phyloP scores from a whole-genome alignment of 2,113 vertebrate species.

The Lophius piscatorius region DNA sequence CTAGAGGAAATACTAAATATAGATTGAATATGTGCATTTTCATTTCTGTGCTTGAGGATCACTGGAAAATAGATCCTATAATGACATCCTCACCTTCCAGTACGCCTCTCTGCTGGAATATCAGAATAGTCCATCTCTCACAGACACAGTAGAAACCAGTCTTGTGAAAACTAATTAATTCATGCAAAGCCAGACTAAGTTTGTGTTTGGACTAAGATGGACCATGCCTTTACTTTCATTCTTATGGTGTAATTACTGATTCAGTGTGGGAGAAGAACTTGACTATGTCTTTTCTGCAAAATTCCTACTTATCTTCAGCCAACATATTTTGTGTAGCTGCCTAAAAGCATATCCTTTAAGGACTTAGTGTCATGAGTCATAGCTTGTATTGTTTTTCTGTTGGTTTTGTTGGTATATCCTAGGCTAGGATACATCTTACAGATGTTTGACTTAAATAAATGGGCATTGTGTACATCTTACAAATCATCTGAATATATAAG shows the following conservation, averaged over 20 bases:
- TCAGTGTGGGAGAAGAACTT: conserved; percentile 23
- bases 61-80: not conserved
- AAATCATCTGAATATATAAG: no score
- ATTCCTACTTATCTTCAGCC: not conserved
- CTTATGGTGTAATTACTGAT: conserved; percentile 34
- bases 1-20: not conserved
- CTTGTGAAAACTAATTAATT: conserved; percentile 18
- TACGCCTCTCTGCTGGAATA: conserved; percentile 21
- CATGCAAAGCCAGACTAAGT: not conserved
- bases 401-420: no score
- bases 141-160: conserved; percentile 5
- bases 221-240: no score
- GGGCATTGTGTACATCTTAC: no score
- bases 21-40: not conserved
- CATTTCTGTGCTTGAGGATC: not conserved
- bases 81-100: conserved; percentile 1
- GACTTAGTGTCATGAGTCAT: no score
- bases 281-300: not conserved
- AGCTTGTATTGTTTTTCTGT: no score
- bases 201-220: not conserved
- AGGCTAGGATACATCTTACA: no score
- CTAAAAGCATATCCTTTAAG: no score
- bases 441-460: no score
- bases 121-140: conserved; percentile 19
- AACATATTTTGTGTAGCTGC: no score